phyloP scores from a whole-genome alignment of 2,113 vertebrate genomes.

The Bucco capensis region DNA sequence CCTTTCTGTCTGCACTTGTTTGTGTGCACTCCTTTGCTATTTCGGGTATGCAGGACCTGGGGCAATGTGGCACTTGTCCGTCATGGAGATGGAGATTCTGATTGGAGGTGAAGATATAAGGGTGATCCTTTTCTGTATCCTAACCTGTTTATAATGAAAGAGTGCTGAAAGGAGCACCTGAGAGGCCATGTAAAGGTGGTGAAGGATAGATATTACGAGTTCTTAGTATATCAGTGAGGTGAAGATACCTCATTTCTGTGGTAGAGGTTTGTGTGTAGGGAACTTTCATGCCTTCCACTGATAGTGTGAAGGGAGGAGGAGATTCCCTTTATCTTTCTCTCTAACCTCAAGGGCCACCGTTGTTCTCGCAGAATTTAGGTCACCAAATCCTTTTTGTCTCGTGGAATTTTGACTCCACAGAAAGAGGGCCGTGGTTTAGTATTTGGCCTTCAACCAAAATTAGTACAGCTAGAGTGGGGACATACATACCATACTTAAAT shows the following conservation, averaged over 20 bases:
- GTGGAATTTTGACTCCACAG: not conserved
- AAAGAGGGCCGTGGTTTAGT: not conserved
- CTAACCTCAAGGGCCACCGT: not conserved
- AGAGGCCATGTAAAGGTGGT: not conserved
- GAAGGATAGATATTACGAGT: accelerated
- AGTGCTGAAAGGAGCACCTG: not conserved
- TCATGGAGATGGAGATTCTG: not conserved
- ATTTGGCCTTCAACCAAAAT: not conserved
- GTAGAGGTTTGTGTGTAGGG: not conserved
- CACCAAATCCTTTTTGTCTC: not conserved
- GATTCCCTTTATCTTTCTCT: not conserved
- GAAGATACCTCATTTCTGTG: not conserved
- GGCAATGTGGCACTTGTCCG: not conserved
- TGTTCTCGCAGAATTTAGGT: not conserved
- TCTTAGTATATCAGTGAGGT: not conserved
- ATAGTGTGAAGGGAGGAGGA: not conserved
- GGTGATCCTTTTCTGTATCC: not conserved
- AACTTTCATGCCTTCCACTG: not conserved
- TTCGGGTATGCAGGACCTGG: not conserved
- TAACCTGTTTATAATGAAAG: not conserved
- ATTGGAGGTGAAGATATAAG: accelerated
- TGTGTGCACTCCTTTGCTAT: not conserved
- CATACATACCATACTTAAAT: accelerated
- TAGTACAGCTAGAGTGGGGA: not conserved
- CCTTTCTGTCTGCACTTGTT: not conserved